phyloP scores from a whole-genome alignment of 2,888 invertebrate species.

The Listrodromus nycthemerus region DNA sequence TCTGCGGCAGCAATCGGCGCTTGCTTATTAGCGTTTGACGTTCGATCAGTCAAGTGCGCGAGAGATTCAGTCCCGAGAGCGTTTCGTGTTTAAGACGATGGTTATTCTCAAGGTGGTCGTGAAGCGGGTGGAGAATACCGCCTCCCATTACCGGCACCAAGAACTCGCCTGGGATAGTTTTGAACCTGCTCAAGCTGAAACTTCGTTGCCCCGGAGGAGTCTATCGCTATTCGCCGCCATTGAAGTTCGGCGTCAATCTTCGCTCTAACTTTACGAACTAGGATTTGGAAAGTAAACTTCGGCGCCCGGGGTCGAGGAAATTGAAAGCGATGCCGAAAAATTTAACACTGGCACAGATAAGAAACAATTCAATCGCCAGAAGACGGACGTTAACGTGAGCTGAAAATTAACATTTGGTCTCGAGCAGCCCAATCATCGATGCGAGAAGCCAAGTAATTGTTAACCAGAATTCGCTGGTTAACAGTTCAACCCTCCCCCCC shows the following conservation, averaged over 20 bases:
- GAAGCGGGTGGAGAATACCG: slow-evolving; percentile 46
- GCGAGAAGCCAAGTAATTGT: neutral
- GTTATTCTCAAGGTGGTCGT: slow-evolving; percentile 54
- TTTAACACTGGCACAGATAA: neutral
- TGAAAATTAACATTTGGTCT: neutral
- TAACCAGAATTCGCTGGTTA: neutral
- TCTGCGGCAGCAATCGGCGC: slow-evolving; percentile 77
- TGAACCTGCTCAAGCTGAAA: slow-evolving; percentile 23
- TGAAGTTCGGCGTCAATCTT: slow-evolving; percentile 25
- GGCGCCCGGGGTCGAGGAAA: neutral
- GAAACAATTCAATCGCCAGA: neutral
- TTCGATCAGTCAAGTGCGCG: slow-evolving; percentile 82
- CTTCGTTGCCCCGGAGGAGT: slow-evolving; percentile 48
- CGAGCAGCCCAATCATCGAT: neutral
- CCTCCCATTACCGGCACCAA: slow-evolving; percentile 44
- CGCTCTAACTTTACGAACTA: slow-evolving; percentile 3
- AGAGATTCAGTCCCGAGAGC: slow-evolving; percentile 70
- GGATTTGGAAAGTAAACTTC: neutral
- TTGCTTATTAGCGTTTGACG: slow-evolving; percentile 84
- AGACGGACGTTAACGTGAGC: neutral
- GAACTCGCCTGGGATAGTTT: slow-evolving; percentile 30
- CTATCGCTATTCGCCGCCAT: slow-evolving; percentile 32
- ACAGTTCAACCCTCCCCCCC: no score
- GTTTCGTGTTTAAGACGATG: slow-evolving; percentile 42
- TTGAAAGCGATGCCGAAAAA: neutral